These are phyloP conservation scores for Melospiza melodia DNA, from an alignment of 2,113 vertebrate species.

Conservation along the genomic window DNA sequence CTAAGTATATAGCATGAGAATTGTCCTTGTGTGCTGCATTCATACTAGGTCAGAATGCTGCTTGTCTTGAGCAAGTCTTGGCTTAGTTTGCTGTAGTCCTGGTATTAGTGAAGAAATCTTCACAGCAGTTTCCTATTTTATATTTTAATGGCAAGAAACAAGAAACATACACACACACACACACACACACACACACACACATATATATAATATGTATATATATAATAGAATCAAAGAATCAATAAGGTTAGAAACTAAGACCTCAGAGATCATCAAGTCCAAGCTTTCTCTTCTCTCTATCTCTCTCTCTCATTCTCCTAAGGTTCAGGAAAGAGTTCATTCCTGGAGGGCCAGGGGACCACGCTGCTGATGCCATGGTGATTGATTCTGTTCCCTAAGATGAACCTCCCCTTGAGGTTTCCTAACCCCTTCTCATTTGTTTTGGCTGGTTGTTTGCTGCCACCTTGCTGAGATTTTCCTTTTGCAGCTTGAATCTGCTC, in stretches of 20 bases:
- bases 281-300: too few species aligned
- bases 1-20: background rate
- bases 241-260: background rate
- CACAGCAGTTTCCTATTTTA: background rate
- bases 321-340: background rate
- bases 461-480: constrained; percentile 51
- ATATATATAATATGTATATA: background rate
- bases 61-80: background rate
- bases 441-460: constrained; percentile 49
- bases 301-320: background rate
- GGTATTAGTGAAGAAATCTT: background rate
- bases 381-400: background rate
- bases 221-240: background rate
- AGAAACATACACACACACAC: too few species aligned
- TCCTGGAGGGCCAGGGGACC: background rate
- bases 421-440: background rate
- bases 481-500: background rate
- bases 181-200: background rate
- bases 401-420: background rate
- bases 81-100: background rate
- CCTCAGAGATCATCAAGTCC: background rate
- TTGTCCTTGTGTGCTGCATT: background rate
- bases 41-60: background rate
- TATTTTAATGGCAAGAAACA: background rate
- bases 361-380: background rate